Evolutionary conservation across 2,113 vertebrate species (phyloP).

Genomic region (Alethe castanea): DNA sequence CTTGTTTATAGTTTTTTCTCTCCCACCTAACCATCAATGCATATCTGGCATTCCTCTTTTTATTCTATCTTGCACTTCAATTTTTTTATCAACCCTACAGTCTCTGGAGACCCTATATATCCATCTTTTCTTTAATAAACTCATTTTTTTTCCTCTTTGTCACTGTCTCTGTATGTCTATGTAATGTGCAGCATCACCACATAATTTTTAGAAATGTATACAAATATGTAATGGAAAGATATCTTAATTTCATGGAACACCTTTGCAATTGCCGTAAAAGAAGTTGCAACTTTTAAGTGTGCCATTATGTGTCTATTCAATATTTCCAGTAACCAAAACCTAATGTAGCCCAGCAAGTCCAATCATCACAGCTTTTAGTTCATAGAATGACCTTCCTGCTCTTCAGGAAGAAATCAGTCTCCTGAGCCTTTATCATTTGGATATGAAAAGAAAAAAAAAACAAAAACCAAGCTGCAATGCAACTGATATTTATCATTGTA

Average conservation of each 20-base stretch:
- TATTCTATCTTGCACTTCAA: background rate
- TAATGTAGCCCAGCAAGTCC: background rate
- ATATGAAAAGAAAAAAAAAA: background rate
- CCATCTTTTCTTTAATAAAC: background rate
- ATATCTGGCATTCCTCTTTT: background rate
- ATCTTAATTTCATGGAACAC: background rate
- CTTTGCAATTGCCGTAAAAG: background rate
- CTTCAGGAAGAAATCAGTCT: background rate
- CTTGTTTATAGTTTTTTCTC: background rate
- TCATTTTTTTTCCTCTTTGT: background rate
- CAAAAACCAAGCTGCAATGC: background rate
- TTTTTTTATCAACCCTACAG: background rate
- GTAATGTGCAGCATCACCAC: background rate
- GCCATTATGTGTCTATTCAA: background rate
- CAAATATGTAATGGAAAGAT: background rate
- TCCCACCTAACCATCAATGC: too few relatives aligned
- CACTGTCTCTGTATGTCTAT: background rate
- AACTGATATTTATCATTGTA: constrained; percentile 14
- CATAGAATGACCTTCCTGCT: background rate
- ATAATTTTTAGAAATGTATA: background rate
- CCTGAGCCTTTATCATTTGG: background rate
- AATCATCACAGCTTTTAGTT: background rate
- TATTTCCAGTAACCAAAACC: background rate
- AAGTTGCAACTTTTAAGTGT: background rate
- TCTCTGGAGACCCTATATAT: background rate